Percentiles rank a stretch among this genome's conserved stretches.
These are phyloP conservation scores for Karalla daura DNA, from an alignment of 2,797 vertebrate species.

Conservation along the genomic window DNA sequence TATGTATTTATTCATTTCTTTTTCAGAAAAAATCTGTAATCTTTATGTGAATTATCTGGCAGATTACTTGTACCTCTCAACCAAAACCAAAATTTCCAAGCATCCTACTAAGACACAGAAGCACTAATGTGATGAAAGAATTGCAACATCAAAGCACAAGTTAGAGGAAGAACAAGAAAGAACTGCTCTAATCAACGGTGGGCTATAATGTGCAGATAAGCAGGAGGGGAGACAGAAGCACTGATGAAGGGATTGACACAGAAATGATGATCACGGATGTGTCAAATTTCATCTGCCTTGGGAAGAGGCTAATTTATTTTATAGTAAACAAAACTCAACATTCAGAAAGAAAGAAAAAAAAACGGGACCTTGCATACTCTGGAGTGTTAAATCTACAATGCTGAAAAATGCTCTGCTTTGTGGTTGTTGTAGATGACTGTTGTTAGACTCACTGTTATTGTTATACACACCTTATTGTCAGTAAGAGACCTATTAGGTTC, in stretches of 20 bases:
- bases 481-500: no score
- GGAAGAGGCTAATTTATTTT: background rate
- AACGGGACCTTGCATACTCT: background rate
- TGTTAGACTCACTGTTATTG: background rate
- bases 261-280: background rate
- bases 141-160: slow-evolving; percentile 48
- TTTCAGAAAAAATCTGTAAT: background rate
- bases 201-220: background rate
- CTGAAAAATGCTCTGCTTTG: background rate
- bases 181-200: slow-evolving; percentile 1
- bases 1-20: no score
- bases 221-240: background rate
- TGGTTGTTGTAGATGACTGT: background rate
- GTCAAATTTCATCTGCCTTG: background rate
- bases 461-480: no score
- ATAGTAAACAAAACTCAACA: no score
- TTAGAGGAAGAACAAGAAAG: slow-evolving; percentile 16
- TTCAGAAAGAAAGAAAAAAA: no score
- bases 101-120: slow-evolving; percentile 35
- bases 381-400: background rate
- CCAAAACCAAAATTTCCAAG: slow-evolving; percentile 15
- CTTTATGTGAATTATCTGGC: background rate
- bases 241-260: background rate
- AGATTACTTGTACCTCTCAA: background rate
- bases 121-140: slow-evolving; percentile 42